Percentiles rank a stretch among this genome's conserved stretches.
Evolutionary conservation across 2,113 vertebrate species (phyloP).

Genomic region (Capricornis sumatraensis): DNA sequence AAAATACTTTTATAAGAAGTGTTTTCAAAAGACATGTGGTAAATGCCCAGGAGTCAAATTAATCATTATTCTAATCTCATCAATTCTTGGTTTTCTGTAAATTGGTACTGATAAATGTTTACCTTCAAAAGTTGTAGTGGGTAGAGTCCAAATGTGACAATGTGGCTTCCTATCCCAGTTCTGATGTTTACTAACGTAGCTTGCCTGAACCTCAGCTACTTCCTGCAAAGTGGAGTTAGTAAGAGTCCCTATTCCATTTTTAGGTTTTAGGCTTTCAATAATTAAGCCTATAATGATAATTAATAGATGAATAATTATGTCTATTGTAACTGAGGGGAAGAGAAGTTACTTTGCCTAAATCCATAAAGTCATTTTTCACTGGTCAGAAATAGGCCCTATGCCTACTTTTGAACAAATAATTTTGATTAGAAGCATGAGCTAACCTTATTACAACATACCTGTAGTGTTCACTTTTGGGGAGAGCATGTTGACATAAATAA

Average conservation of each 20-base stretch:
- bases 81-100: background rate
- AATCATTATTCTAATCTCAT: background rate
- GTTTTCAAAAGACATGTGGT: accelerated
- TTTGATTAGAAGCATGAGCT: background rate
- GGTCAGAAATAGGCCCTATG: background rate
- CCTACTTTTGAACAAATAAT: background rate
- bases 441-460: background rate
- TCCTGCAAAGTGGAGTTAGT: background rate
- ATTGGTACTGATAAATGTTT: too few relatives aligned
- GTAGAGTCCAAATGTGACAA: background rate
- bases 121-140: background rate
- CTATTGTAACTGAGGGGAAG: background rate
- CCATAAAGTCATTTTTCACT: background rate
- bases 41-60: background rate
- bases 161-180: background rate
- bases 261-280: background rate
- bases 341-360: background rate
- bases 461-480: background rate
- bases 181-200: background rate
- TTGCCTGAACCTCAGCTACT: background rate
- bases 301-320: background rate
- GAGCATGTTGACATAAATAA: background rate
- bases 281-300: background rate
- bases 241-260: background rate
- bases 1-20: background rate